These are phyloP conservation scores for Dendrophyllia cribrosa DNA, from an alignment of 64 coral and sea anemone genomes.

Conservation along the genomic window DNA sequence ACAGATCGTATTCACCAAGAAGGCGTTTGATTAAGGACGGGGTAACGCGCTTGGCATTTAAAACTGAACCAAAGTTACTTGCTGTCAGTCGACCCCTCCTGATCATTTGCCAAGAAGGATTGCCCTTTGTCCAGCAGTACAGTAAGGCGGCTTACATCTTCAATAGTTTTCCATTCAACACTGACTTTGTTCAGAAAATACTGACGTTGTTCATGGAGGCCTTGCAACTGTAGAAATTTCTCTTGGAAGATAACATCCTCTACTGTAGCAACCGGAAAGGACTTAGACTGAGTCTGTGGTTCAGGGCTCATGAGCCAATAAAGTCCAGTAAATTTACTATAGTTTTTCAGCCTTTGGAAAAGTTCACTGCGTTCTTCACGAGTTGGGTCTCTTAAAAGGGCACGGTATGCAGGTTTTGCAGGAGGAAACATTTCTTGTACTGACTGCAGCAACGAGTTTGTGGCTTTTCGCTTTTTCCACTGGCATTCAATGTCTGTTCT, in stretches of 20 bases:
- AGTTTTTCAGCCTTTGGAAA: conserved; percentile 23
- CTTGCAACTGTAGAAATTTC: conserved; percentile 14
- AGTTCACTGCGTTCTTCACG: conserved; percentile 14
- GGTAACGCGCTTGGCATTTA: conserved; percentile 33
- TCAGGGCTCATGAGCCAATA: conserved; percentile 45
- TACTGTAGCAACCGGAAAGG: conserved; percentile 24
- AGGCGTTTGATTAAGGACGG: conserved; percentile 48
- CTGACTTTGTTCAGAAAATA: conserved; percentile 29
- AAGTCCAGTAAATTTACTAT: conserved; percentile 35
- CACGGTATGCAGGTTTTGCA: conserved; percentile 14
- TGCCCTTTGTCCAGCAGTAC: conserved; percentile 35
- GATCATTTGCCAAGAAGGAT: conserved; percentile 57
- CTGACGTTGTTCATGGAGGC: not conserved
- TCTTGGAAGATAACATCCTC: conserved; percentile 42
- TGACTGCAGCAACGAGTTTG: not conserved
- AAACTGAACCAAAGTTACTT: conserved; percentile 48
- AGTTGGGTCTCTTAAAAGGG: conserved; percentile 4
- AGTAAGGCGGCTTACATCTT: conserved; percentile 31
- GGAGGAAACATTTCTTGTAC: conserved; percentile 55
- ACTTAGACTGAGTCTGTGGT: not conserved
- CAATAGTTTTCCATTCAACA: conserved; percentile 4
- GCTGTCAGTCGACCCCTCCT: conserved; percentile 50
- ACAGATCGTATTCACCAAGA: conserved; percentile 41
- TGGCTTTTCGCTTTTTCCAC: conserved; percentile 30
- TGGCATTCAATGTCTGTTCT: conserved; percentile 38